These are phyloP conservation scores for Phataginus tetradactyla DNA, from an alignment of 2,797 vertebrate genomes.

Conservation along the genomic window DNA sequence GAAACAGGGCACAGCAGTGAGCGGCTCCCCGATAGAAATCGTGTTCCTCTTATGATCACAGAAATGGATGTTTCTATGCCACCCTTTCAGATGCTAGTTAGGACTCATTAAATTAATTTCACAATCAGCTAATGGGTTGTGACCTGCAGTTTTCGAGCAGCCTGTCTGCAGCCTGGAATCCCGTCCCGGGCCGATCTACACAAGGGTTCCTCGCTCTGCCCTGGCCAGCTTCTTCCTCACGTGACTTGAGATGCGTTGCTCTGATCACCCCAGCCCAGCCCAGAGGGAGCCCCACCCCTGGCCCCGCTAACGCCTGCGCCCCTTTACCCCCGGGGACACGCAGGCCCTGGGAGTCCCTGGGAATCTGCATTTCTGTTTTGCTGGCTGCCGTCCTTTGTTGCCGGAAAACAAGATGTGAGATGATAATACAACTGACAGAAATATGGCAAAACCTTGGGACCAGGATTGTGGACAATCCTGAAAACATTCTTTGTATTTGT, in stretches of 20 bases:
- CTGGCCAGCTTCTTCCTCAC: background rate
- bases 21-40: background rate
- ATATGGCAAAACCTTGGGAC: too few relatives aligned
- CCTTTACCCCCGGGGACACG: too few relatives aligned
- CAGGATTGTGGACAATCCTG: background rate
- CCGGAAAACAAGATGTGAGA: background rate
- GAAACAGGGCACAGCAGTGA: background rate
- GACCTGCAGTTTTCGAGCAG: background rate
- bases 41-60: background rate
- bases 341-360: too few relatives aligned
- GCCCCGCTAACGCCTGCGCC: too few relatives aligned
- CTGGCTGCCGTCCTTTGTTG: background rate
- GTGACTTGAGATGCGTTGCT: too few relatives aligned
- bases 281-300: too few relatives aligned
- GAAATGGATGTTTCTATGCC: background rate
- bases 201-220: background rate
- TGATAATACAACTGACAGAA: rapidly evolving
- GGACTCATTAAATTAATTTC: constrained; percentile 63
- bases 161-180: background rate
- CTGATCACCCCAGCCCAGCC: too few relatives aligned
- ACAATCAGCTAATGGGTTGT: constrained; percentile 29
- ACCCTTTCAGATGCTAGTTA: background rate
- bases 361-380: background rate
- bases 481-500: background rate
- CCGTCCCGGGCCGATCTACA: background rate